phyloP scores from a whole-genome alignment of 2,888 invertebrate species.

The Hymenopus coronatus region DNA sequence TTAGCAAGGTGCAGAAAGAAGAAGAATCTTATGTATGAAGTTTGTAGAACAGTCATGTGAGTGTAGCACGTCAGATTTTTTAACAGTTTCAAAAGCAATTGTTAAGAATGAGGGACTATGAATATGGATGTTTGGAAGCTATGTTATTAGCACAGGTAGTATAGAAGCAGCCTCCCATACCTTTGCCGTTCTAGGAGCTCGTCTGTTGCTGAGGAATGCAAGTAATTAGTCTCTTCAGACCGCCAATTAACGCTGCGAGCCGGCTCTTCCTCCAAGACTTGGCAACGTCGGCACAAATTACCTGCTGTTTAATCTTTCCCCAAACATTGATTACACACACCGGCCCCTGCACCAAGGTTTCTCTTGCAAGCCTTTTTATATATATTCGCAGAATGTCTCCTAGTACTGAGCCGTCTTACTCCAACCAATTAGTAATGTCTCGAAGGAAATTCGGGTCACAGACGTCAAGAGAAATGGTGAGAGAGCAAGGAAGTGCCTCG shows the following conservation, averaged over 20 bases:
- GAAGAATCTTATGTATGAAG: no score
- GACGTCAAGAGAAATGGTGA: neutral
- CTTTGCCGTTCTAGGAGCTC: neutral
- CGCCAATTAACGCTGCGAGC: constrained; percentile 37
- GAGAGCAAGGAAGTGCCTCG: no score
- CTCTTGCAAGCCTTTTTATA: neutral
- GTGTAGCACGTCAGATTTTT: no score
- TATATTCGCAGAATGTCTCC: neutral
- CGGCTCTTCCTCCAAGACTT: constrained; percentile 22
- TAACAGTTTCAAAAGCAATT: no score
- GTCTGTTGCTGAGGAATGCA: constrained; percentile 31
- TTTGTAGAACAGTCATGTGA: no score
- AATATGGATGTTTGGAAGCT: neutral
- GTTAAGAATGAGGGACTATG: no score
- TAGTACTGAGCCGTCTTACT: neutral
- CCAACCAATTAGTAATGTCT: neutral
- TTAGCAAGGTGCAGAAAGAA: no score
- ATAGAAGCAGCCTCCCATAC: neutral
- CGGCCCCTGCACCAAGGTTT: neutral
- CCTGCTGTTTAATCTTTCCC: constrained; percentile 35
- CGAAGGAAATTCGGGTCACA: neutral
- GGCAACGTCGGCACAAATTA: constrained; percentile 34
- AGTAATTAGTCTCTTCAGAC: constrained; percentile 36
- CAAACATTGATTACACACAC: constrained; percentile 30
- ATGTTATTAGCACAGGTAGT: constrained; percentile 18